These are phyloP conservation scores for Datnioides undecimradiatus DNA, from an alignment of 2,113 vertebrate genomes.

Conservation along the genomic window DNA sequence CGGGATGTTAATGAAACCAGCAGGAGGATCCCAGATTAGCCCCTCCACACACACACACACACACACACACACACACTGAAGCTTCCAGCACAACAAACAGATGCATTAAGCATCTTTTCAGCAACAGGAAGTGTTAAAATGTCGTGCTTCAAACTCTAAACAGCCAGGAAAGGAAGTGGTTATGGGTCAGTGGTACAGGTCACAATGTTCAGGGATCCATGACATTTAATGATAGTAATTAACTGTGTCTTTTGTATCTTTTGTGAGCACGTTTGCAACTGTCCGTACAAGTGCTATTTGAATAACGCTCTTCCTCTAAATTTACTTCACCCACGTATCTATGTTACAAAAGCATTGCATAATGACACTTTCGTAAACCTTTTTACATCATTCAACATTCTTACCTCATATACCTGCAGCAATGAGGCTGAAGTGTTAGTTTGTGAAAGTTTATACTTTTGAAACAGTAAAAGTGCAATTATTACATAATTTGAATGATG, in stretches of 20 bases:
- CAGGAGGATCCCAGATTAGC: conserved; percentile 41
- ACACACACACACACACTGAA: conserved; percentile 27
- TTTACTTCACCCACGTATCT: not conserved
- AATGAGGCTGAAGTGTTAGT: conserved; percentile 5
- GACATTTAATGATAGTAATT: not conserved
- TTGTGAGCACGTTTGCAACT: not conserved
- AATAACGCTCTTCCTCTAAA: not conserved
- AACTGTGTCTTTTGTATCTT: not conserved
- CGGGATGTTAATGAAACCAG: conserved; percentile 70
- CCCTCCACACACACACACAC: conserved; percentile 17
- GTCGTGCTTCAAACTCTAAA: not conserved
- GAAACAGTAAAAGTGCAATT: not conserved
- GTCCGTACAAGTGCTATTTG: not conserved
- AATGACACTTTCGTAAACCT: not conserved
- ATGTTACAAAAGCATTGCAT: not conserved
- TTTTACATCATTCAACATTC: conserved; percentile 22
- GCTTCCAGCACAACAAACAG: not conserved
- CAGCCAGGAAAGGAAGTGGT: conserved; percentile 46
- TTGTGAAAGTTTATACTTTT: conserved; percentile 26
- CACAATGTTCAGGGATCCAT: not conserved
- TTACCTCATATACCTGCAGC: conserved; percentile 14
- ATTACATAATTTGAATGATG: conserved; percentile 1
- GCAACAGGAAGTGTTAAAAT: conserved; percentile 38
- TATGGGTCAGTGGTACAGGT: conserved; percentile 16
- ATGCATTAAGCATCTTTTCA: conserved; percentile 1